phyloP scores from a whole-genome alignment of 2,888 invertebrate genomes.

The Apamea monoglypha region DNA sequence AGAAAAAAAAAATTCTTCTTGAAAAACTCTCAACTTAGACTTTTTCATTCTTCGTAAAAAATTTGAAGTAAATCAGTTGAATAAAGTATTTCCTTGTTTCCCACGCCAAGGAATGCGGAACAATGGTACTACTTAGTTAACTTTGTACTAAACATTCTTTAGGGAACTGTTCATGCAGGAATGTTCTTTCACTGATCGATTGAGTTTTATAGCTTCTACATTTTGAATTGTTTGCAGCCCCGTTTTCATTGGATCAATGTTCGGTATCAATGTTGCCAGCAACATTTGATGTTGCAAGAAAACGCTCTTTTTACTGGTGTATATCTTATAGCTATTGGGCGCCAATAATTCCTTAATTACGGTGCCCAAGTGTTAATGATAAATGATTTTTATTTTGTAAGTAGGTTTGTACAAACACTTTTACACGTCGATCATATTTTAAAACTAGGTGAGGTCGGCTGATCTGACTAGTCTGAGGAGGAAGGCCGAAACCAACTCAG shows the following conservation, averaged over 20 bases:
- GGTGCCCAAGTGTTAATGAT: not conserved
- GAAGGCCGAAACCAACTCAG: no score
- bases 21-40: not conserved
- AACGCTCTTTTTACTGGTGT: not conserved
- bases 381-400: no score
- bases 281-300: not conserved
- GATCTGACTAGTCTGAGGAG: no score
- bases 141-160: conserved; percentile 48
- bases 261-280: not conserved
- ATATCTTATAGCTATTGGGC: not conserved
- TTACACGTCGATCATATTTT: no score
- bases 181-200: conserved; percentile 40
- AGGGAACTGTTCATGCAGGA: conserved; percentile 33
- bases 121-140: conserved; percentile 18
- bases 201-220: conserved; percentile 9
- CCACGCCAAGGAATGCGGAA: conserved; percentile 48
- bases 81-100: conserved; percentile 31
- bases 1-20: not conserved
- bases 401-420: no score
- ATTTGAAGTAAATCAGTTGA: conserved; percentile 21
- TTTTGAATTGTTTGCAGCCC: conserved; percentile 3
- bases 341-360: not conserved
- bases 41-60: conserved; percentile 20
- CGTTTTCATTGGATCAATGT: not conserved
- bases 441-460: no score